Evolutionary conservation across 92 coral and sea anemone genomes (phyloP).

Genomic region (Umimayanthus chanpuru): DNA sequence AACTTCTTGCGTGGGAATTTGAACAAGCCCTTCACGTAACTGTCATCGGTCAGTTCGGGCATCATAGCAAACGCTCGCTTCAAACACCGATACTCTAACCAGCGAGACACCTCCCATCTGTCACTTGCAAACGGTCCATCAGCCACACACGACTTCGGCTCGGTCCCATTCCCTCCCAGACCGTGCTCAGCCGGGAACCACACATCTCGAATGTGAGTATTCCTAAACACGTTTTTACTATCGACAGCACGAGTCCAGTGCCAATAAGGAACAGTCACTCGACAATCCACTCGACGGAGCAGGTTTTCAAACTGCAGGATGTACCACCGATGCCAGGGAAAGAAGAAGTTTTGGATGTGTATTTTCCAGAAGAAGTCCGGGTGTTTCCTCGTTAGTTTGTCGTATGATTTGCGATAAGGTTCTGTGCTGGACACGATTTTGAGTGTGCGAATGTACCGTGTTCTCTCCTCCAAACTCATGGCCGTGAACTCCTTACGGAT

Average conservation of each 20-base stretch:
- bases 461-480: constrained; percentile 75
- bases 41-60: constrained; percentile 20
- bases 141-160: constrained; percentile 56
- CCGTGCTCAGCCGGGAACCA: constrained; percentile 86
- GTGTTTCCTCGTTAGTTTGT: constrained; percentile 57
- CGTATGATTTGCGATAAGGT: constrained; percentile 68
- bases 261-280: constrained; percentile 95
- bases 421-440: constrained; percentile 60
- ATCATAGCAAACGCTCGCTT: constrained; percentile 53
- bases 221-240: constrained; percentile 56
- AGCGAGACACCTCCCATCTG: constrained; percentile 64
- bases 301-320: constrained; percentile 83
- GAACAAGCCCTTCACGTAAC: constrained; percentile 46
- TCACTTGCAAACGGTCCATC: constrained; percentile 73
- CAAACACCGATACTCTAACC: constrained; percentile 55
- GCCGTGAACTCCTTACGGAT: constrained; percentile 81
- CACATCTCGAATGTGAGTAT: constrained; percentile 64
- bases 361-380: constrained; percentile 60
- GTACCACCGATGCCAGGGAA: constrained; percentile 98
- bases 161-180: constrained; percentile 82
- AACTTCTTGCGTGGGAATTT: constrained; percentile 57
- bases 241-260: constrained; percentile 82
- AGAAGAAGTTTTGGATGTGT: constrained; percentile 77
- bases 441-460: constrained; percentile 66
- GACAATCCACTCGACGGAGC: constrained; percentile 81